These are phyloP conservation scores for Tinea trinotella DNA, from an alignment of 2,888 invertebrate species.

Conservation along the genomic window DNA sequence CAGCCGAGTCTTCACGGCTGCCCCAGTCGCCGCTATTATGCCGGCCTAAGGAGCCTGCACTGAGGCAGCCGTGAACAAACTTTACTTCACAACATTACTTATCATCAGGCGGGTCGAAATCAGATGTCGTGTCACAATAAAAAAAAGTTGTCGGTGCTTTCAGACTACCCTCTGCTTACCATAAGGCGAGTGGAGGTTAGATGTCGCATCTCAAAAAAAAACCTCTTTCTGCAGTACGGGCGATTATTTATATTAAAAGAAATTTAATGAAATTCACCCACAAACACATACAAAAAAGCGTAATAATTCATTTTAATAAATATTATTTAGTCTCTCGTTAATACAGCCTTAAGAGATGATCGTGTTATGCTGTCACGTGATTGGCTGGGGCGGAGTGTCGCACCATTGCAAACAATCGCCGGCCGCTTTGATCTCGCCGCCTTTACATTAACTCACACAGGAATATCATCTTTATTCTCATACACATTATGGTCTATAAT, in stretches of 20 bases:
- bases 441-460: not conserved
- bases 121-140: too few species aligned
- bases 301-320: constrained; percentile 3
- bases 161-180: too few species aligned
- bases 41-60: too few species aligned
- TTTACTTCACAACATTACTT: too few species aligned
- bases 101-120: too few species aligned
- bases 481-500: not conserved
- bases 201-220: too few species aligned
- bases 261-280: not conserved
- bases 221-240: too few species aligned
- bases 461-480: constrained; percentile 23
- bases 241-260: not conserved
- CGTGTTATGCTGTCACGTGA: constrained; percentile 22
- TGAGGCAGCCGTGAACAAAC: too few species aligned
- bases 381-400: constrained; percentile 21
- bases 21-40: too few species aligned
- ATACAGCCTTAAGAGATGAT: constrained; percentile 10
- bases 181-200: too few species aligned
- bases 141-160: too few species aligned
- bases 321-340: constrained; percentile 2
- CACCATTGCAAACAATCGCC: constrained; percentile 23
- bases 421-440: constrained; percentile 23
- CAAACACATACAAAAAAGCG: not conserved
- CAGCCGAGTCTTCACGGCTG: too few species aligned